Conservation (phyloP, 2,113 vertebrate species). For the Epinephelus fuscoguttatus region DNA sequence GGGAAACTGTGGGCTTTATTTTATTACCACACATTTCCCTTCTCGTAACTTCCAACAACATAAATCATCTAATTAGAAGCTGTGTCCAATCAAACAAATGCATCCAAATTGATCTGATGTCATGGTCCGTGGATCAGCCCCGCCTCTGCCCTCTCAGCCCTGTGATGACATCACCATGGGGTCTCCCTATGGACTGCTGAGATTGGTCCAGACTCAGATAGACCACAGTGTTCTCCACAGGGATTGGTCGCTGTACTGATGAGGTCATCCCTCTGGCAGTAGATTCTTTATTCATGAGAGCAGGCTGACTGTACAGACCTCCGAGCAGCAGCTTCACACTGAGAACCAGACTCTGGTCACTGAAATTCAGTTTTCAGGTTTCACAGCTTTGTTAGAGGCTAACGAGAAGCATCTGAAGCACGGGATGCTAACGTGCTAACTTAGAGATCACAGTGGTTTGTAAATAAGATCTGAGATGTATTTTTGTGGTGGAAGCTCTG, state of each 20-base stretch:
- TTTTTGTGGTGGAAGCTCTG: slow-evolving; percentile 45
- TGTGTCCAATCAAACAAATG: background rate
- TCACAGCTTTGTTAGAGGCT: background rate
- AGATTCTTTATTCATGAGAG: slow-evolving; percentile 53
- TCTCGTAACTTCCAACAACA: background rate
- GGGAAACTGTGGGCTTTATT: too few species aligned
- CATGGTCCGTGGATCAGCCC: background rate
- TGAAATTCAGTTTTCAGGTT: background rate
- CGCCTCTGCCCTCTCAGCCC: background rate
- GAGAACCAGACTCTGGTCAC: background rate
- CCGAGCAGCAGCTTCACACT: slow-evolving; percentile 38
- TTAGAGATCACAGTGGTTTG: background rate
- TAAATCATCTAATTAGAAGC: background rate
- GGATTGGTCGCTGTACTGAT: slow-evolving; percentile 42
- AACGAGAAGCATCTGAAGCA: background rate
- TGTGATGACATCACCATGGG: slow-evolving; percentile 28
- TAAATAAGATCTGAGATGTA: slow-evolving; percentile 25
- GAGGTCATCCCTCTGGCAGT: slow-evolving; percentile 35
- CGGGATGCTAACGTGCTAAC: slow-evolving; percentile 3
- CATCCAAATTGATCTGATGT: background rate
- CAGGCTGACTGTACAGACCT: background rate
- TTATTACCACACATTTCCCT: too few species aligned
- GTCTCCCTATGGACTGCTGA: slow-evolving; percentile 21
- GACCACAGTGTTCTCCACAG: slow-evolving; percentile 31
- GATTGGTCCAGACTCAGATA: slow-evolving; percentile 31